Evolutionary conservation across 1,140 invertebrate species (phyloP).

Genomic region (Chionoecetes opilio): DNA sequence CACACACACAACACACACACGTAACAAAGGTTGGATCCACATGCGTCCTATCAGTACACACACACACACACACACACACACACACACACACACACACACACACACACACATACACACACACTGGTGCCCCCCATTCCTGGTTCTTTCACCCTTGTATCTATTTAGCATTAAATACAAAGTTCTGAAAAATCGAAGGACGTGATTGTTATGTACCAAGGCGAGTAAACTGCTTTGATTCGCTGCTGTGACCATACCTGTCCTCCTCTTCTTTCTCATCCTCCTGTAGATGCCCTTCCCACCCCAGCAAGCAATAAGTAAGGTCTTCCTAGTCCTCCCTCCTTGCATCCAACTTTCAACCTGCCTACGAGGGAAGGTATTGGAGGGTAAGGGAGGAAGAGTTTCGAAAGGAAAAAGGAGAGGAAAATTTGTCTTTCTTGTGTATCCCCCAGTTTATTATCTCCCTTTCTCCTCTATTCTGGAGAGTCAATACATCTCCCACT

Average conservation of each 20-base stretch:
- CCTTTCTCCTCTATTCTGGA: background rate
- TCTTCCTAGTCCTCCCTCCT: background rate
- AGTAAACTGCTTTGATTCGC: background rate
- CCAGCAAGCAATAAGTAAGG: background rate
- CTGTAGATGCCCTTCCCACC: too few relatives aligned
- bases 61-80: too few relatives aligned
- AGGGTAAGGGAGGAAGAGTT: background rate
- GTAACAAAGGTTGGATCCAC: background rate
- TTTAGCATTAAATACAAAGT: background rate
- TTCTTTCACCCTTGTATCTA: background rate
- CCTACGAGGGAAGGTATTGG: background rate
- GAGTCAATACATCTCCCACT: background rate
- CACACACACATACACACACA: background rate
- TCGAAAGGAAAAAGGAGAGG: background rate
- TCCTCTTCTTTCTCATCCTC: too few relatives aligned
- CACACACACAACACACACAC: background rate
- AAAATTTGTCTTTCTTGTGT: background rate
- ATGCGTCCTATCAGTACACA: background rate
- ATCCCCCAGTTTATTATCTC: background rate
- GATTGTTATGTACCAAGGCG: background rate
- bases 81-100: conserved; percentile 24
- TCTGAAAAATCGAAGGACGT: background rate
- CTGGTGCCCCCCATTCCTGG: too few relatives aligned
- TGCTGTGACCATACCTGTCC: too few relatives aligned
- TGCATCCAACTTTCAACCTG: background rate